Evolutionary conservation across 2,113 vertebrate genomes (phyloP).

Genomic region (Sclerurus mexicanus): DNA sequence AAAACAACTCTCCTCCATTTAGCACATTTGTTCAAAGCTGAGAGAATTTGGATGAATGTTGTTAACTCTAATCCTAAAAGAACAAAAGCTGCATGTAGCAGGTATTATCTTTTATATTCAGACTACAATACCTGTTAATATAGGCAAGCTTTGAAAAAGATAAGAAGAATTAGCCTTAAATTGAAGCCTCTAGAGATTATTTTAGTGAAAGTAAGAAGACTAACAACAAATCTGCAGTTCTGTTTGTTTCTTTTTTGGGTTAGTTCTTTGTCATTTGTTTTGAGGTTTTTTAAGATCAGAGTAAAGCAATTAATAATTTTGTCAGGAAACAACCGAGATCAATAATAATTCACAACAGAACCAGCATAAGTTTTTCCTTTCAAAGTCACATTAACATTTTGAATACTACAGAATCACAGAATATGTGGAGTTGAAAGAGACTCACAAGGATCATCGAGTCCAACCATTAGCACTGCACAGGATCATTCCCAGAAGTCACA

Average conservation of each 20-base stretch:
- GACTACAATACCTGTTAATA: neutral
- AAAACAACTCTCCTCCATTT: neutral
- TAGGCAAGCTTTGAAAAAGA: neutral
- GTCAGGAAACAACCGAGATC: neutral
- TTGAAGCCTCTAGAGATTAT: neutral
- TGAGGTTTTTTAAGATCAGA: neutral
- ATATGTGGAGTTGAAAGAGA: neutral
- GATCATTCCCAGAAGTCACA: neutral
- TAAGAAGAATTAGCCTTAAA: neutral
- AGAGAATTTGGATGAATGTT: neutral
- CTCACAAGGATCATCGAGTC: neutral
- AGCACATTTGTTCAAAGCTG: neutral
- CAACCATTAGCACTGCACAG: neutral
- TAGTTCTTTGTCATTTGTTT: neutral
- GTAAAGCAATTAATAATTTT: neutral
- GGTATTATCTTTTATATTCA: neutral
- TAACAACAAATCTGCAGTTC: neutral
- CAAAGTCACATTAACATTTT: conserved; percentile 3
- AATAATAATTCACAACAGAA: neutral
- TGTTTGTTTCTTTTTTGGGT: neutral
- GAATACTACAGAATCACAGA: neutral
- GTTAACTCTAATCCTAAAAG: neutral
- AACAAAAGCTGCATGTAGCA: neutral
- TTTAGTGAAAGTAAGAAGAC: neutral
- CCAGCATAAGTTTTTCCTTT: neutral